These are phyloP conservation scores for Cyprinodon brontotheroides DNA, from an alignment of 2,113 vertebrate genomes.

Conservation along the genomic window DNA sequence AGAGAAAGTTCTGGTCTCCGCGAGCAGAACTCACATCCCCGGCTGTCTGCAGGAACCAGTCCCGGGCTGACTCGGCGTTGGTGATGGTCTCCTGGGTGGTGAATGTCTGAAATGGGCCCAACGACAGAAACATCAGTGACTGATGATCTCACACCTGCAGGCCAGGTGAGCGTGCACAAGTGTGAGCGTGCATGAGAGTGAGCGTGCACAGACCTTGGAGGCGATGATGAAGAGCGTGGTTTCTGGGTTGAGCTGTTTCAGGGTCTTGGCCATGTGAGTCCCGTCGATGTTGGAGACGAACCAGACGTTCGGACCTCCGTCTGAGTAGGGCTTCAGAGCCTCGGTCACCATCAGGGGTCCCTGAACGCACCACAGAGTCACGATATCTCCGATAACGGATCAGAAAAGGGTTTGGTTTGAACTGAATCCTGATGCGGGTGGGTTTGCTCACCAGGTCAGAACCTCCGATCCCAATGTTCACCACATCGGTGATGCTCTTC, in stretches of 20 bases:
- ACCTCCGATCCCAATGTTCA: conserved; percentile 96
- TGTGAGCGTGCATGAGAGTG: background rate
- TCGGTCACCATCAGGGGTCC: conserved; percentile 98
- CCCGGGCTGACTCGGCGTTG: conserved; percentile 94
- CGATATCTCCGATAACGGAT: background rate
- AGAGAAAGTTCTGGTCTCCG: background rate
- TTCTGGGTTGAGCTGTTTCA: conserved; percentile 87
- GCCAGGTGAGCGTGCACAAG: background rate
- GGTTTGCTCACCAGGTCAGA: conserved; percentile 90
- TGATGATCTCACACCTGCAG: background rate
- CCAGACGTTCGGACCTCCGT: conserved; percentile 91
- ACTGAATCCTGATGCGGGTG: background rate
- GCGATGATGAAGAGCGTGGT: conserved; percentile 93
- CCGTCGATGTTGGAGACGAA: conserved; percentile 99
- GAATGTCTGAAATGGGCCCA: conserved; percentile 84
- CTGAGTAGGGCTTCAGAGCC: conserved; percentile 93
- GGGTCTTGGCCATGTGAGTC: conserved; percentile 93
- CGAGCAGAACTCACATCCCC: conserved; percentile 82
- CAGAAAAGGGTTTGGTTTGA: too few species aligned
- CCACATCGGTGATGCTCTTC: conserved; percentile 90
- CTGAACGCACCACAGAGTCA: conserved; percentile 66
- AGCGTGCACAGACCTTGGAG: conserved; percentile 83
- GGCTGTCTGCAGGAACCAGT: conserved; percentile 90
- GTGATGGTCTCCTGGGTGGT: conserved; percentile 99
- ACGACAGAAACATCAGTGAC: background rate